phyloP scores from a whole-genome alignment of 1,140 invertebrate genomes.

The Leptopilina clavipes region DNA sequence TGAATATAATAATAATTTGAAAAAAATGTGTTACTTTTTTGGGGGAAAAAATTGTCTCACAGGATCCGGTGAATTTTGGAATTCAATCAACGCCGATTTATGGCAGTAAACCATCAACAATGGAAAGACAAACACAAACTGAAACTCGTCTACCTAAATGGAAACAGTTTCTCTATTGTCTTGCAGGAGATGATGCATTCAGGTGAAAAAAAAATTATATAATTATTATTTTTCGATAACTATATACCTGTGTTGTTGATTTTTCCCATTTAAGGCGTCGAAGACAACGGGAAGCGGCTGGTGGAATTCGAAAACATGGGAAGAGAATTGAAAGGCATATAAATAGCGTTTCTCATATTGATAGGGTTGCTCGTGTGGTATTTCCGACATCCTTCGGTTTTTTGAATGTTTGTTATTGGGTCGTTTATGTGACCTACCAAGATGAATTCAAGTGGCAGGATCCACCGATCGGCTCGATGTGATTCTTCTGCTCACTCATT shows the following conservation, averaged over 20 bases:
- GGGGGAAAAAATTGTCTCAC: slow-evolving; percentile 38
- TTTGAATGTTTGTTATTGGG: slow-evolving; percentile 92
- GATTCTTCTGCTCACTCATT: slow-evolving; percentile 19
- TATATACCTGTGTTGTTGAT: neutral
- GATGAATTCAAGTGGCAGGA: slow-evolving; percentile 85
- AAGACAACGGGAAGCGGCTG: slow-evolving; percentile 81
- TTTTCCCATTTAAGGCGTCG: slow-evolving; percentile 72
- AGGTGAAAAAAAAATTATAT: too few species aligned
- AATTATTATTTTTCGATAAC: too few species aligned
- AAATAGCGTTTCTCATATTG: slow-evolving; percentile 92
- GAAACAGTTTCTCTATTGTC: slow-evolving; percentile 86
- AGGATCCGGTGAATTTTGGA: slow-evolving; percentile 73
- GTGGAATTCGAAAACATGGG: slow-evolving; percentile 73
- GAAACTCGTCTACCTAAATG: slow-evolving; percentile 83
- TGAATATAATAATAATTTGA: neutral
- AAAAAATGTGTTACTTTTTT: too few species aligned
- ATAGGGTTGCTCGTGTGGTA: slow-evolving; percentile 86
- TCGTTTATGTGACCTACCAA: slow-evolving; percentile 83
- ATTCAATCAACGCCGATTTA: slow-evolving; percentile 60
- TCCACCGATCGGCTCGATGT: slow-evolving; percentile 67
- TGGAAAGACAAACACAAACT: slow-evolving; percentile 89
- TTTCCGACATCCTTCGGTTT: slow-evolving; percentile 91
- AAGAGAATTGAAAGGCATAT: slow-evolving; percentile 79
- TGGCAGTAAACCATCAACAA: slow-evolving; percentile 76
- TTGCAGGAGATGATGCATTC: slow-evolving; percentile 86